These are phyloP conservation scores for Drosophila albomicans DNA, from an alignment of 1,140 invertebrate genomes.

Conservation along the genomic window DNA sequence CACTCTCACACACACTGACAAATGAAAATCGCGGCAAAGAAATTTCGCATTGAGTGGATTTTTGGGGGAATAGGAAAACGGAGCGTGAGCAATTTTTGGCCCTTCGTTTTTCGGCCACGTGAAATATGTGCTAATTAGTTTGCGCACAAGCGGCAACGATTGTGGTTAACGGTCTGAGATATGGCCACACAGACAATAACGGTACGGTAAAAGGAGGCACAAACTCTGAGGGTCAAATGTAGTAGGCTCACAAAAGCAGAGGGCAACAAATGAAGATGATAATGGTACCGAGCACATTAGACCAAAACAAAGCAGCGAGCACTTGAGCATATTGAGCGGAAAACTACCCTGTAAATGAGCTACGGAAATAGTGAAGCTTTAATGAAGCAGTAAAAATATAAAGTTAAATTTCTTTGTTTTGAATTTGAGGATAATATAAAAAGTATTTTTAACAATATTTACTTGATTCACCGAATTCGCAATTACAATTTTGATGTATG, in stretches of 20 bases:
- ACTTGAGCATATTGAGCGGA: background rate
- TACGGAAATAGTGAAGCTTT: background rate
- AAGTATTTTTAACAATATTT: too few species aligned
- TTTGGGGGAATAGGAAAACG: conserved; percentile 4
- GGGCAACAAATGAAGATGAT: conserved; percentile 42
- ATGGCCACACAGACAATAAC: conserved; percentile 6
- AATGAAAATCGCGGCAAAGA: conserved; percentile 65
- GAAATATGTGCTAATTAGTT: conserved; percentile 81
- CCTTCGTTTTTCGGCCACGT: conserved; percentile 40
- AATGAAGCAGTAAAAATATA: conserved; percentile 18
- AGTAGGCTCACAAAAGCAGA: conserved; percentile 24
- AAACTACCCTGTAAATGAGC: conserved; percentile 4
- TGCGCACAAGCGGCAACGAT: conserved; percentile 52
- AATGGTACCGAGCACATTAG: conserved; percentile 15
- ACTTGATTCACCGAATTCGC: too few species aligned
- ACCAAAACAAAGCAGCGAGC: conserved; percentile 5
- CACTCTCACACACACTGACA: background rate
- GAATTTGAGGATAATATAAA: too few species aligned
- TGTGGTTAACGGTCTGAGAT: conserved; percentile 43
- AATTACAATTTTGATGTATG: too few species aligned
- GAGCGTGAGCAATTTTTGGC: conserved; percentile 35
- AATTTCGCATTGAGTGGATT: conserved; percentile 62
- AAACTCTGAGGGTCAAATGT: conserved; percentile 33
- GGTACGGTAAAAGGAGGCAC: background rate
- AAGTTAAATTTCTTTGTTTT: too few species aligned